A percentile compares a stretch with the other conserved stretches of the same genome.
phyloP scores from a whole-genome alignment of 2,113 vertebrate genomes.

The Alethe castanea region DNA sequence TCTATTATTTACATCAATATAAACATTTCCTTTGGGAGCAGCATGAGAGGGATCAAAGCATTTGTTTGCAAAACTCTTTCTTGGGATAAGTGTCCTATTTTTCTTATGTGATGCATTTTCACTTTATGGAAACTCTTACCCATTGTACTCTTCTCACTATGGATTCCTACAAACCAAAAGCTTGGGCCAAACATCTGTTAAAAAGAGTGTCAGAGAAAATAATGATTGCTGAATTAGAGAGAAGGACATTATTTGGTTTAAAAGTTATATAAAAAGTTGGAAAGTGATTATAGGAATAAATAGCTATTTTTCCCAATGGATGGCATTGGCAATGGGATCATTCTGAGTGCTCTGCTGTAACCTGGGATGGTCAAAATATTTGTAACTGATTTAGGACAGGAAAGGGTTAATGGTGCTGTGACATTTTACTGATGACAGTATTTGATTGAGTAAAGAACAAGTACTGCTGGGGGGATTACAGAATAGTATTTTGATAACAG shows the following conservation, averaged over 20 bases:
- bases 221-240: not conserved
- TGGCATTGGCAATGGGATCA: rapidly evolving
- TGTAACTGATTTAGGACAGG: not conserved
- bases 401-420: rapidly evolving
- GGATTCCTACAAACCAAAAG: not conserved
- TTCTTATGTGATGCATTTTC: not conserved
- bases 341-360: not conserved
- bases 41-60: not conserved
- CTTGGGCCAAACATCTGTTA: not conserved
- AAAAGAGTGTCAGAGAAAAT: not conserved
- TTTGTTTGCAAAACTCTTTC: not conserved
- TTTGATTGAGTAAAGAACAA: not conserved
- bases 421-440: not conserved
- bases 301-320: not conserved
- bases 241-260: not conserved
- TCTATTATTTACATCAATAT: not conserved
- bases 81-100: not conserved
- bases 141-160: not conserved
- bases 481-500: not conserved
- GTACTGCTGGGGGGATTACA: not conserved
- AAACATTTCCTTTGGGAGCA: not conserved
- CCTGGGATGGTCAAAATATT: not conserved
- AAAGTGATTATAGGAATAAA: not conserved
- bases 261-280: not conserved
- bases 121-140: not conserved